Evolutionary conservation across 2,888 invertebrate genomes (phyloP).

Genomic region (Falcaria lacertinaria): DNA sequence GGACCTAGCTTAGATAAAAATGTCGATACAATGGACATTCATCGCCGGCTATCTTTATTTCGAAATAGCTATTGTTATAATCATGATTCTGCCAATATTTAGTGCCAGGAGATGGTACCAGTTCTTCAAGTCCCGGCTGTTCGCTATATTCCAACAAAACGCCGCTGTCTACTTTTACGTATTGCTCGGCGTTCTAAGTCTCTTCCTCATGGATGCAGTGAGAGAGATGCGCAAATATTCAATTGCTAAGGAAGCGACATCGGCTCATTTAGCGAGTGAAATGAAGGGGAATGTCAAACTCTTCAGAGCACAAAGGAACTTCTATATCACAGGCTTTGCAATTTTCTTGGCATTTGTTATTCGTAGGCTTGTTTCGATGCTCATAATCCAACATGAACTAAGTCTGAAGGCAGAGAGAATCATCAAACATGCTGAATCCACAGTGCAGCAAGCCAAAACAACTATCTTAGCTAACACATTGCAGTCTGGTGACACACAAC

Average conservation of each 20-base stretch:
- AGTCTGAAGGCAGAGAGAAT: constrained; percentile 82
- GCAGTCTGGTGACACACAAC: constrained; percentile 27
- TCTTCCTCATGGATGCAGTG: constrained; percentile 85
- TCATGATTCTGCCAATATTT: constrained; percentile 84
- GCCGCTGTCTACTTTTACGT: constrained; percentile 85
- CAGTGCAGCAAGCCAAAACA: constrained; percentile 66
- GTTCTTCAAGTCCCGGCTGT: constrained; percentile 85
- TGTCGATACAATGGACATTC: constrained; percentile 90
- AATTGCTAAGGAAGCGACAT: constrained; percentile 53
- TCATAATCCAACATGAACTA: constrained; percentile 82
- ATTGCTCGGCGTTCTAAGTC: constrained; percentile 74
- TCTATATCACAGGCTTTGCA: constrained; percentile 89
- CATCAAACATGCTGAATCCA: constrained; percentile 83
- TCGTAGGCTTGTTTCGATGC: constrained; percentile 81
- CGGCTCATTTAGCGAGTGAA: constrained; percentile 79
- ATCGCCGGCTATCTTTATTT: constrained; percentile 86
- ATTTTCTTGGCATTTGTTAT: constrained; percentile 86
- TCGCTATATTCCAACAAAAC: constrained; percentile 81
- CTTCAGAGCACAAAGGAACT: constrained; percentile 88
- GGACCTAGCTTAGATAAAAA: constrained; percentile 46
- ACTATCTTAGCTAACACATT: constrained; percentile 42
- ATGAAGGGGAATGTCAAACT: constrained; percentile 84
- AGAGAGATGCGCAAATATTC: constrained; percentile 86
- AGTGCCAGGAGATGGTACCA: constrained; percentile 87
- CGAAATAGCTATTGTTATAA: constrained; percentile 82